These are phyloP conservation scores for Stenurella melanura DNA, from an alignment of 2,888 invertebrate genomes.

Conservation along the genomic window DNA sequence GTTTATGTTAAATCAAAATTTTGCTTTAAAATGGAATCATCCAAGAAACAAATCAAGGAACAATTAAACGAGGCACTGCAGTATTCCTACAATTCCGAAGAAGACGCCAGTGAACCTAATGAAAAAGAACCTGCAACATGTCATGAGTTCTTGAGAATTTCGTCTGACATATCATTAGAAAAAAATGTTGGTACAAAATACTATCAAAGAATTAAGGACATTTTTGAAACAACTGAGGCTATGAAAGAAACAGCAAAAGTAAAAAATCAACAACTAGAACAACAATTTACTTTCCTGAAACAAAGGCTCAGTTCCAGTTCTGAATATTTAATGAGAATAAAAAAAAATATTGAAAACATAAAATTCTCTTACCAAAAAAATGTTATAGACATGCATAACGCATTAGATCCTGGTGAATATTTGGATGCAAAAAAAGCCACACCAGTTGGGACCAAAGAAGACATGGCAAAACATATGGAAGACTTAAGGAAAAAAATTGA, in stretches of 20 bases:
- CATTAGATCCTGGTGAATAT: constrained; percentile 50
- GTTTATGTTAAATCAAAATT: constrained; percentile 40
- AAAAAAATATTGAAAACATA: constrained; percentile 69
- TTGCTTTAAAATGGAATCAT: constrained; percentile 53
- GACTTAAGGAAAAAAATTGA: constrained; percentile 63
- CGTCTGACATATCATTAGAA: constrained; percentile 43
- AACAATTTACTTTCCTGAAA: constrained; percentile 64
- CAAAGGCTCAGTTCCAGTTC: constrained; percentile 65
- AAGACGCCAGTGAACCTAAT: constrained; percentile 16
- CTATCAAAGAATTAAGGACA: constrained; percentile 56
- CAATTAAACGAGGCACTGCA: constrained; percentile 52
- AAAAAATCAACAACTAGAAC: constrained; percentile 64
- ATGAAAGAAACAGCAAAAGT: constrained; percentile 64
- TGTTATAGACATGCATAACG: constrained; percentile 58
- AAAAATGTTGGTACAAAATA: constrained; percentile 48
- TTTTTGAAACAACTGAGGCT: constrained; percentile 65
- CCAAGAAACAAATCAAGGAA: constrained; percentile 55
- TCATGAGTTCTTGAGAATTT: constrained; percentile 14
- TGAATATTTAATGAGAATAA: constrained; percentile 65
- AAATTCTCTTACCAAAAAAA: constrained; percentile 67
- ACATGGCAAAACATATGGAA: constrained; percentile 67
- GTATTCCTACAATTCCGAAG: constrained; percentile 45
- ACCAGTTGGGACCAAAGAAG: constrained; percentile 61
- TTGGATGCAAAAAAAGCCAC: constrained; percentile 42
- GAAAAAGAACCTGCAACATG: constrained; percentile 25